Conservation (phyloP, 2,113 vertebrate species). For the Donacobius atricapilla region DNA sequence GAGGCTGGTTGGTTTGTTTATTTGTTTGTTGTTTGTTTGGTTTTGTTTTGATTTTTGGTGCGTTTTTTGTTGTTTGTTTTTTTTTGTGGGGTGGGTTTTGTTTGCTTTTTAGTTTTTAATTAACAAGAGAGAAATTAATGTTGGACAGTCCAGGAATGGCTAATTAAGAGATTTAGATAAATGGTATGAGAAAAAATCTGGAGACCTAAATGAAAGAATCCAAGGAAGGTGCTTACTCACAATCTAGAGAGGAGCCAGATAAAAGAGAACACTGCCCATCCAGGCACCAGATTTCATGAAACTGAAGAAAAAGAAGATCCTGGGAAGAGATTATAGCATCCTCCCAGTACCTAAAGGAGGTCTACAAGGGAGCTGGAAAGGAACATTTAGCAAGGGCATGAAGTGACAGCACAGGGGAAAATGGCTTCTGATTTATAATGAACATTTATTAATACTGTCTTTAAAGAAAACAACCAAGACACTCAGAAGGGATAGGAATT, state of each 20-base stretch:
- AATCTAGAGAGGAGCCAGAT: background rate
- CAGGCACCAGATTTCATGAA: background rate
- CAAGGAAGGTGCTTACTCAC: background rate
- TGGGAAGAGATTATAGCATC: background rate
- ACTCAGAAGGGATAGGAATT: background rate
- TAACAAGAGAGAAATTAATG: background rate
- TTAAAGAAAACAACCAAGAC: background rate
- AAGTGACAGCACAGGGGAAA: background rate
- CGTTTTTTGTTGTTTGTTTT: background rate
- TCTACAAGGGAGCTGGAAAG: background rate
- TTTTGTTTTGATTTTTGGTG: background rate
- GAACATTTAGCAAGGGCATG: background rate
- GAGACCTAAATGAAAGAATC: background rate
- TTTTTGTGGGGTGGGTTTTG: background rate
- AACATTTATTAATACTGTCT: background rate
- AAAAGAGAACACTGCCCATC: background rate
- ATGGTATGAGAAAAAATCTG: background rate
- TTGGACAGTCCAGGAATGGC: background rate
- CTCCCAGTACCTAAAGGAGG: background rate
- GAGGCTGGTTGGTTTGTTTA: no score
- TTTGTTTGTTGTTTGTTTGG: background rate
- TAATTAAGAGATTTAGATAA: background rate
- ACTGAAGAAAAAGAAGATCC: background rate
- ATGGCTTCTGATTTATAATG: background rate
- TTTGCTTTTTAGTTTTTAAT: background rate